Evolutionary conservation across 2,113 vertebrate species (phyloP).

Genomic region (Laterallus jamaicensis): DNA sequence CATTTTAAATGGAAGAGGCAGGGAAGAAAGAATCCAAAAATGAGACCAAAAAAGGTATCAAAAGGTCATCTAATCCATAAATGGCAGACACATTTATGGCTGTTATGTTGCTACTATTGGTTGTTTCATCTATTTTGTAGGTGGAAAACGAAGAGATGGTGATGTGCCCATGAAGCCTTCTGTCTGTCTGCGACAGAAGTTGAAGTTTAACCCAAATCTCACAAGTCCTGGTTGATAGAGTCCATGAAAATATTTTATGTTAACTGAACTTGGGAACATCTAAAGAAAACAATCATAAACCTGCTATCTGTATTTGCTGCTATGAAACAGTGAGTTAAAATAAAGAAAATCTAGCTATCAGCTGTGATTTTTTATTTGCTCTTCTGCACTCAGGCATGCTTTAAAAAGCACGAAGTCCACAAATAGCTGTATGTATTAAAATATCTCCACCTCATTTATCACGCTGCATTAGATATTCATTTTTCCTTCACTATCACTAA

Average conservation of each 20-base stretch:
- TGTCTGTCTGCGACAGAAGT: background rate
- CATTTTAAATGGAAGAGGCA: background rate
- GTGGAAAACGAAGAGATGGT: background rate
- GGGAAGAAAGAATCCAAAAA: background rate
- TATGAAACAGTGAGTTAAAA: background rate
- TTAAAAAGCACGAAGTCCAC: background rate
- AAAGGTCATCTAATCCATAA: background rate
- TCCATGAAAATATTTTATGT: background rate
- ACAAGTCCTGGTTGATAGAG: background rate
- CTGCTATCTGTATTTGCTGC: background rate
- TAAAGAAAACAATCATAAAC: background rate
- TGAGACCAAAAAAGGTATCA: background rate
- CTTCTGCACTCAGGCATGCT: background rate
- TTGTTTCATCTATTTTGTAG: background rate
- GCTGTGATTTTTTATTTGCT: background rate
- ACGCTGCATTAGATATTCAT: background rate
- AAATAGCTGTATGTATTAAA: slow-evolving; percentile 22
- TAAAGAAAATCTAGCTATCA: background rate
- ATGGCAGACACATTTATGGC: background rate
- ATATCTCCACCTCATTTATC: slow-evolving; percentile 8
- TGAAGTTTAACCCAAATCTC: background rate
- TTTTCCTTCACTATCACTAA: slow-evolving; percentile 16
- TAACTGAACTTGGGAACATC: background rate
- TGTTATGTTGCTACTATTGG: background rate
- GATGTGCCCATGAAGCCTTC: background rate